Conservation (phyloP, 2,888 invertebrate genomes). For the Halocaridina rubra region DNA sequence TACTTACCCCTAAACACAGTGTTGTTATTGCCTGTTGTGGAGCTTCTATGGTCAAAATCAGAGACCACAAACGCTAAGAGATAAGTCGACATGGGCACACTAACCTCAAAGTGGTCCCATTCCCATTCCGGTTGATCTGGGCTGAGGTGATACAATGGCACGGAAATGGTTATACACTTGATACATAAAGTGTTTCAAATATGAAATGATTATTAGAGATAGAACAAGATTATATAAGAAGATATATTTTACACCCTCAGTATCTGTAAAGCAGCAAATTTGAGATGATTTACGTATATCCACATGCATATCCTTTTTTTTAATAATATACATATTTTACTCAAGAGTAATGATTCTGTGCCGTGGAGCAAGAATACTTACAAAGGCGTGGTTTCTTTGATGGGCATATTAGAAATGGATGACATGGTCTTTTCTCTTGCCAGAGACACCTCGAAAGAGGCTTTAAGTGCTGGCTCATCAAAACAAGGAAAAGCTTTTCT, state of each 20-base stretch:
- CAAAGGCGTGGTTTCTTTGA: slow-evolving; percentile 69
- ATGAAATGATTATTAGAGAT: too few species aligned
- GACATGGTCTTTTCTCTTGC: slow-evolving; percentile 76
- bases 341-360: too few species aligned
- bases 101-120: slow-evolving; percentile 80
- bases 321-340: too few species aligned
- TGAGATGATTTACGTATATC: too few species aligned
- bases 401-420: slow-evolving; percentile 76
- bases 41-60: slow-evolving; percentile 73
- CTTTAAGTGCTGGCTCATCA: slow-evolving; percentile 79
- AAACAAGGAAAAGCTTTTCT: slow-evolving; percentile 84
- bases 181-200: too few species aligned
- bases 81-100: slow-evolving; percentile 92
- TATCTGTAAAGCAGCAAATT: too few species aligned
- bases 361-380: too few species aligned
- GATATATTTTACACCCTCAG: too few species aligned
- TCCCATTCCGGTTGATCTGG: slow-evolving; percentile 73
- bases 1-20: slow-evolving; percentile 44
- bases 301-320: too few species aligned
- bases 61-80: slow-evolving; percentile 86
- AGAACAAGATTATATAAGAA: too few species aligned
- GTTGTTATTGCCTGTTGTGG: slow-evolving; percentile 38
- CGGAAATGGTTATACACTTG: too few species aligned
- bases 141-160: not conserved
- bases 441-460: slow-evolving; percentile 75